Conservation (phyloP, 1,140 invertebrate species). For the Agraylea sexmaculata region DNA sequence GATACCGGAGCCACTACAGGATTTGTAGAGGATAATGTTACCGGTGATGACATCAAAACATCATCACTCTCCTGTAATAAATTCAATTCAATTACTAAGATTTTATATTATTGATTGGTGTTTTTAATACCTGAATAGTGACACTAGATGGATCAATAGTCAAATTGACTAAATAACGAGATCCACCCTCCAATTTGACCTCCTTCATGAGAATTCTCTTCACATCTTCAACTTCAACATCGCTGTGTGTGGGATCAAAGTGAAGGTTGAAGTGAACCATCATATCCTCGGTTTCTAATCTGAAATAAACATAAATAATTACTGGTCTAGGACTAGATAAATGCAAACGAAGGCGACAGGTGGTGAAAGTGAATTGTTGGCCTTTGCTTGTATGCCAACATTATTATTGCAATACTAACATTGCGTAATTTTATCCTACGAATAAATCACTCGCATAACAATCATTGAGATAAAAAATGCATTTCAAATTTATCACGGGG, state of each 20-base stretch:
- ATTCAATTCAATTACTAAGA: constrained; percentile 4
- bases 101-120: constrained; percentile 1
- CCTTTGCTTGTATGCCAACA: no score
- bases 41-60: constrained; percentile 41
- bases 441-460: no score
- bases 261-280: constrained; percentile 61
- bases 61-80: constrained; percentile 26
- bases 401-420: no score
- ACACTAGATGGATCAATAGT: constrained; percentile 55
- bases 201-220: constrained; percentile 41
- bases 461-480: no score
- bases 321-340: no score
- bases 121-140: constrained; percentile 46
- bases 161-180: constrained; percentile 47
- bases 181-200: constrained; percentile 34
- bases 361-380: no score
- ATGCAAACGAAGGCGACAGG: no score
- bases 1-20: constrained; percentile 27
- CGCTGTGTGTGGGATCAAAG: constrained; percentile 49
- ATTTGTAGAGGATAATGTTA: constrained; percentile 36
- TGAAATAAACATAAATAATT: no score
- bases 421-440: no score
- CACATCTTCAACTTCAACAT: constrained; percentile 40
- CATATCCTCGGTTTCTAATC: constrained; percentile 38
- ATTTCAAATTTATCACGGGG: no score